Percentiles rank a stretch among this genome's conserved stretches.
Conservation (phyloP, 2,888 invertebrate species). For the Aplocera efformata region DNA sequence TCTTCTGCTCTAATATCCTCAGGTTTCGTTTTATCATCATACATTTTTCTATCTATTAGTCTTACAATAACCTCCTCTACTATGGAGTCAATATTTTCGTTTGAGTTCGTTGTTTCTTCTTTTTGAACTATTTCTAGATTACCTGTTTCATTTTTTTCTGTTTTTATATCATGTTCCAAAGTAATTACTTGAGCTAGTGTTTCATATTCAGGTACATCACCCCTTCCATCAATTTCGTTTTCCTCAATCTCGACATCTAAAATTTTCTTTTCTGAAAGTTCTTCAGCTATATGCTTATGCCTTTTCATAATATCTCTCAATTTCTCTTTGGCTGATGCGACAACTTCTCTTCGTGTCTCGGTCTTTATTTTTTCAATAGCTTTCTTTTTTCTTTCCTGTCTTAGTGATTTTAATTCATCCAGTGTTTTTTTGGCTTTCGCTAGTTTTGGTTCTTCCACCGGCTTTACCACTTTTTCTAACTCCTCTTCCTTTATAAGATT, state of each 20-base stretch:
- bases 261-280: slow-evolving; percentile 49
- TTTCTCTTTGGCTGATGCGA: slow-evolving; percentile 74
- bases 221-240: slow-evolving; percentile 48
- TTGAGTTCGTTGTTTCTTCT: slow-evolving; percentile 35
- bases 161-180: slow-evolving; percentile 20
- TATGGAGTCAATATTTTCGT: slow-evolving; percentile 66
- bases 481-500: slow-evolving; percentile 8
- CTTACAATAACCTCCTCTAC: slow-evolving; percentile 73
- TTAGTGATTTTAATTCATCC: slow-evolving; percentile 52
- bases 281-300: slow-evolving; percentile 66
- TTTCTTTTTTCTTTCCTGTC: slow-evolving; percentile 64
- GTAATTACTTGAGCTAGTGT: slow-evolving; percentile 27
- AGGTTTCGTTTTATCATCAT: slow-evolving; percentile 73
- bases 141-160: slow-evolving; percentile 20
- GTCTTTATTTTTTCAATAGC: slow-evolving; percentile 71
- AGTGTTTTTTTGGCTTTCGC: slow-evolving; percentile 50
- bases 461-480: slow-evolving; percentile 20
- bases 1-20: slow-evolving; percentile 71
- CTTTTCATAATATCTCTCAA: slow-evolving; percentile 73
- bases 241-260: slow-evolving; percentile 31
- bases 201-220: slow-evolving; percentile 55
- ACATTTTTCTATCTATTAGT: slow-evolving; percentile 74
- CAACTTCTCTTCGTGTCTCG: slow-evolving; percentile 70
- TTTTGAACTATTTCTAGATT: slow-evolving; percentile 28
- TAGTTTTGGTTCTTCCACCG: slow-evolving; percentile 28